phyloP scores from a whole-genome alignment of 1,140 invertebrate genomes.

The Megalopta genalis region DNA sequence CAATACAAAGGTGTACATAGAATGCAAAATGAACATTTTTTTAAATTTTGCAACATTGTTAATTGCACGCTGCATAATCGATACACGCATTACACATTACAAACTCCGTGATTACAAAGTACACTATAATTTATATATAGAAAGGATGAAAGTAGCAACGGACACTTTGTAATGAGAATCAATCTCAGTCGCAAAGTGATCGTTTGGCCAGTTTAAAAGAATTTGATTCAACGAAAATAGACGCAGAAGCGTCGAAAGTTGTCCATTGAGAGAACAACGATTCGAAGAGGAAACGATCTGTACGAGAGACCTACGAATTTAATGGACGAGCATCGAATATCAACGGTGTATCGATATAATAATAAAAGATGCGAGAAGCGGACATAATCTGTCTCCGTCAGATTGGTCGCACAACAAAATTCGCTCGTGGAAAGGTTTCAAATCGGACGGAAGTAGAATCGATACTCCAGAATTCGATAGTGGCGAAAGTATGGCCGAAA shows the following conservation, averaged over 20 bases:
- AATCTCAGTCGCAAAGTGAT: not conserved
- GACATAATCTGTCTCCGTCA: constrained; percentile 26
- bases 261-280: not conserved
- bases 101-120: not conserved
- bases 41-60: not conserved
- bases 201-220: not conserved
- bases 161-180: not conserved
- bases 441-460: constrained; percentile 55
- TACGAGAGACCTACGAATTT: not conserved
- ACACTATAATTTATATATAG: not conserved
- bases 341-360: constrained; percentile 15
- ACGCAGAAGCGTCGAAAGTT: not conserved
- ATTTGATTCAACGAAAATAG: not conserved
- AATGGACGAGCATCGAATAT: not conserved
- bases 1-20: not conserved
- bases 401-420: constrained; percentile 20
- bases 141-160: not conserved
- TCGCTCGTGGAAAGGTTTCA: constrained; percentile 32
- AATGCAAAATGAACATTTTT: not conserved
- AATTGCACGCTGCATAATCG: not conserved
- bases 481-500: constrained; percentile 68
- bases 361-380: constrained; percentile 18
- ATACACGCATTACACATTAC: not conserved
- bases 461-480: constrained; percentile 62
- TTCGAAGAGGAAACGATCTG: not conserved